Base-by-base conservation (phyloP, 2,888 invertebrate species). In the Anagyrus pseudococci region DNA sequence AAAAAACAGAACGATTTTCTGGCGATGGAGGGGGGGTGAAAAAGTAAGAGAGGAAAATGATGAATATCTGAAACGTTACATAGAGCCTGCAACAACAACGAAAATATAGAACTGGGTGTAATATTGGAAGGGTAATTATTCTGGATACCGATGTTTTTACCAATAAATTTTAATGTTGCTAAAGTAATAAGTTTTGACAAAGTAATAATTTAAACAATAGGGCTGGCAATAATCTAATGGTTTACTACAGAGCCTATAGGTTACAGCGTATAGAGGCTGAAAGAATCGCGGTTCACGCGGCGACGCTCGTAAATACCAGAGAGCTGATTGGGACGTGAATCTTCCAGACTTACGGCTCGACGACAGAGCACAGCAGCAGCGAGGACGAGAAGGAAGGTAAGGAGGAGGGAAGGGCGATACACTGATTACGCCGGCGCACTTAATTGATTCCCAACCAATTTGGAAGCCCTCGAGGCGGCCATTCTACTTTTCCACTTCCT, bases 381-480 rank as follows among this genome's bases (percentile, higher is more conserved):
- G 25, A 23, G 22, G 41, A 37, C 20, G 10, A 20, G 17, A 8
- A 33, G 20, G 7, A 33, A 50, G 25, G 7, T 29, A 43, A 23
- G 19, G 41, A n/a, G 23, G 22, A 25, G 1, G 26, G 13, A 40
- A 25, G 3, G 23, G 37, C 23, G 6, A 76, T 76, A 73, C 76
- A 74, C 76, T 77, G 77, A 79, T 80, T 77, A 76, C 78, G 69
- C 71, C 73, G 67, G 69, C 68, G 69, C 68, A 69, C 74, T 78
- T 79, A 79, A 80, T 78, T 79, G 77, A 79, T 79, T 79, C 71
- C 73, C 67, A 70, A 74, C 75, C 77, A 77, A 79, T 79, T 76
- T 74, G 67, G 69, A 68, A 64, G 59, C 67, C 64, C 68, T 63
- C 66, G 68, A 67, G 63, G 58, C 52, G 60, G 54, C 62, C 63